Evolutionary conservation across 2,888 invertebrate species (phyloP), one percentile per base, ranked within the genome.

Genomic region (Diachrysia chrysitis): DNA sequence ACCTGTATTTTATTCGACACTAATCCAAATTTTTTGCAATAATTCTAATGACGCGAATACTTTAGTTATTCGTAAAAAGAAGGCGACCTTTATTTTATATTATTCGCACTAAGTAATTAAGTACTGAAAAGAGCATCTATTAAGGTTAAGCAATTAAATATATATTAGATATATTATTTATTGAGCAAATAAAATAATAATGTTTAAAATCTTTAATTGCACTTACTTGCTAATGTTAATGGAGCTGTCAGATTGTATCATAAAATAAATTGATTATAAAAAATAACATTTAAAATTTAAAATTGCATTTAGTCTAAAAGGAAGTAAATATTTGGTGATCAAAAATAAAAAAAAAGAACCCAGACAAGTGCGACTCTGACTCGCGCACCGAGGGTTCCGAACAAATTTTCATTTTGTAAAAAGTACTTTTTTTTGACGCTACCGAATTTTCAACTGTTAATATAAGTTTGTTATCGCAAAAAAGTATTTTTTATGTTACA

Each of bases 11-110:
- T 46, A 56, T 35, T 66, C 10, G 60, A 57, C 59, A 69, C 69
- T 68, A 64, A 71, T 69, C 65, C 66, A 62, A n/a, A 25, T 66
- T 80, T 76, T 80, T 79, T 80, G 53, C 59, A 68, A 23, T 19
- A 51, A 58, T 48, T 56, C 25, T 0, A 57, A 23, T 58, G 55
- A 78, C 64, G 72, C 65, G 68, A 73, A 69, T 71, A 65, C 16
- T 54, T 70, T 29, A 57, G 55, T 12, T 58, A 62, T 69, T 58
- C 48, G 51, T 51, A 61, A 70, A 79, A 81, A 80, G 60, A 55
- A 5, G 78, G 29, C 57, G 81, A 58, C 81, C 80, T 79, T 69
- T 65, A 21, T 12, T 71, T 68, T 51, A 61, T 69, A 57, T 67
- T 35, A 61, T 42, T 46, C 32, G 32, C 66, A 69, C 59, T 62